Evolutionary conservation across 2,113 vertebrate genomes (phyloP), one percentile per base, ranked within the genome.

Genomic region (Ochotona princeps): DNA sequence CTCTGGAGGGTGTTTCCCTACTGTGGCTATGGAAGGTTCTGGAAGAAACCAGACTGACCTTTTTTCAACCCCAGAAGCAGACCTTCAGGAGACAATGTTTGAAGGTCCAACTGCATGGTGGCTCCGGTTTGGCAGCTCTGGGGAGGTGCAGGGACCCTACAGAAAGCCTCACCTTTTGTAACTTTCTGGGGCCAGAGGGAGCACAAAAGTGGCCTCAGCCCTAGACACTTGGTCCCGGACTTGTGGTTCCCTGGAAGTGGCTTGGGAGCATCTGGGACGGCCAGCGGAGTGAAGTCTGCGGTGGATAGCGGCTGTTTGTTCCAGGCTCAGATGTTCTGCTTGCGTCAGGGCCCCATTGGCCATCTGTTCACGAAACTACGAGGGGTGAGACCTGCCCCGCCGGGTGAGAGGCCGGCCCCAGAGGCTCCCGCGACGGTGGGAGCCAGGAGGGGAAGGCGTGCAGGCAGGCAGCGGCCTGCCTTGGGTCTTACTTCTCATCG

Each of bases 341-440:
- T 14, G 63, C 73, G 49, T 67, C n/a, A 5, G 4, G 18, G 61
- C 47, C 61, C 23, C 30, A 51, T 61, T 38, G 49, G 2, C 96
- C 84, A 91, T 95, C 93, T 96, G 96, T 90, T 74, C 88, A 21
- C 51, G 86, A 74, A 60, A 32, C 66, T 86, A n/a, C 32, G 28
- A 86, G 74, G 83, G 69, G 49, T 35, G 47, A 57, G 54, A 4
- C 54, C 54, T 57, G 54, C 18, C 18, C 54, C 18, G 13, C 13
- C 30, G 78, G 67, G 92, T 60, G 90, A 90, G 94, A 80, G 86
- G 83, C 9, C 1, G 21, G 35, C 30, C 91, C 54, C 72, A 18
- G 88, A 17, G 75, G 10, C 66, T 83, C 8, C 1, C 28, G 21
- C 11, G 32, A 28, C 47, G 9, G 7, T 8, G 14, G 9, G 54